Conservation (phyloP, 2,113 vertebrate species). For the Corythoichthys haematopterus region DNA sequence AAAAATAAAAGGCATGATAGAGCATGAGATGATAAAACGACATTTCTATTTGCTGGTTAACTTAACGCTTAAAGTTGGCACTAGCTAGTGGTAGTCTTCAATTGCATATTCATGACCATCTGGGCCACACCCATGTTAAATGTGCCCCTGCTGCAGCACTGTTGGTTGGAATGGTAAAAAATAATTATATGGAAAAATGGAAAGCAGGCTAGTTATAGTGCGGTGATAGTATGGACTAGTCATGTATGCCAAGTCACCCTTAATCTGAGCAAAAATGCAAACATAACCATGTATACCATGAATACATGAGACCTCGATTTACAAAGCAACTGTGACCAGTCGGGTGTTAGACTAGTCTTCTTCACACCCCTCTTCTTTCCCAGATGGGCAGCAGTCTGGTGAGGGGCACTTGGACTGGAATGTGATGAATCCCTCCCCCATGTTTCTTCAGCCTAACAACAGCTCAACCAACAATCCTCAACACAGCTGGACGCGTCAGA, state of each 20-base stretch:
- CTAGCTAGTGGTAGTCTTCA: conserved; percentile 18
- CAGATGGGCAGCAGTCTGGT: conserved; percentile 40
- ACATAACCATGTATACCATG: conserved; percentile 33
- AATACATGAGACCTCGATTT: conserved; percentile 36
- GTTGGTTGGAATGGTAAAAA: conserved; percentile 50
- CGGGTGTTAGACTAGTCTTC: conserved; percentile 34
- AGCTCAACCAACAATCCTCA: conserved; percentile 16
- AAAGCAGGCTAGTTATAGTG: conserved; percentile 42
- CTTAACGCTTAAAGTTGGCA: conserved; percentile 17
- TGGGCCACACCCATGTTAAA: conserved; percentile 53
- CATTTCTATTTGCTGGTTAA: conserved; percentile 9
- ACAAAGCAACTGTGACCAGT: conserved; percentile 33
- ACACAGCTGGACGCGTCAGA: conserved; percentile 53
- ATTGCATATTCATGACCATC: conserved; percentile 69
- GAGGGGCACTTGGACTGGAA: conserved; percentile 16
- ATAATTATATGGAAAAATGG: conserved; percentile 43
- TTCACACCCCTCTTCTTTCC: conserved; percentile 31
- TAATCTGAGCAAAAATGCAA: conserved; percentile 42
- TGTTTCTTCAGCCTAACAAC: conserved; percentile 27
- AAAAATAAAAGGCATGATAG: conserved; percentile 22
- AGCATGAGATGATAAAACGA: conserved; percentile 9
- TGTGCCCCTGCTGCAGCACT: conserved; percentile 48
- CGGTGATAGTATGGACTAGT: conserved; percentile 30
- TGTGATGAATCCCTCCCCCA: conserved; percentile 29
- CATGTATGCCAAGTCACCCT: conserved; percentile 19